phyloP scores from a whole-genome alignment of 1,140 invertebrate species.

The Drosophila sturtevanti region DNA sequence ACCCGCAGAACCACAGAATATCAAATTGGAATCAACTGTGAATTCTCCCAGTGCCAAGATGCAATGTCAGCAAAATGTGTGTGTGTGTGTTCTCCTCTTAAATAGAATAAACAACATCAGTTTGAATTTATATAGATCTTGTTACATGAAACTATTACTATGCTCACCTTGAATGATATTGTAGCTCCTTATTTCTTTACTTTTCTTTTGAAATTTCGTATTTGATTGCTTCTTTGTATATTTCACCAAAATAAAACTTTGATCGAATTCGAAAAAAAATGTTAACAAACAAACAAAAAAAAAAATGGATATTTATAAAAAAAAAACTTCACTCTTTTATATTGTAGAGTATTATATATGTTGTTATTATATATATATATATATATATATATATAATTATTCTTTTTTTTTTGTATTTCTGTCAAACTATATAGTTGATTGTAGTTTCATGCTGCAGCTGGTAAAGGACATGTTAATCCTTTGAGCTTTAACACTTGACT shows the following conservation, averaged over 20 bases:
- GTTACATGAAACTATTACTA: background rate
- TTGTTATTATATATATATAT: too few relatives aligned
- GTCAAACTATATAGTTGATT: conserved; percentile 5
- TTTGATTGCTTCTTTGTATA: background rate
- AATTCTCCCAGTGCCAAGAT: conserved; percentile 83
- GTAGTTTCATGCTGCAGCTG: conserved; percentile 40
- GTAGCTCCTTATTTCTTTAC: background rate
- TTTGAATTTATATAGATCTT: too few relatives aligned
- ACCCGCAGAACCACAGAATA: conserved; percentile 83
- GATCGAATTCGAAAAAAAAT: background rate
- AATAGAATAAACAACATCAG: too few relatives aligned
- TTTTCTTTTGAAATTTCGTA: background rate
- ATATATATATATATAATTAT: too few relatives aligned
- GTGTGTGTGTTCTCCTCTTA: background rate
- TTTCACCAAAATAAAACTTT: background rate
- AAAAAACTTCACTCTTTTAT: conserved; percentile 6
- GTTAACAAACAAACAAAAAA: background rate
- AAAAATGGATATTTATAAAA: background rate
- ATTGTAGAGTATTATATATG: background rate
- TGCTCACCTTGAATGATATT: background rate
- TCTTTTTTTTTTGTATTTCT: conserved; percentile 29
- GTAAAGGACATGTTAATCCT: conserved; percentile 79
- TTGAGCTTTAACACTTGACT: conserved; percentile 81
- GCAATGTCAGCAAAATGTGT: conserved; percentile 35
- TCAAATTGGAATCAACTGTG: conserved; percentile 70